Base-by-base conservation (phyloP, 2,113 vertebrate genomes). In the Crypturellus undulatus region DNA sequence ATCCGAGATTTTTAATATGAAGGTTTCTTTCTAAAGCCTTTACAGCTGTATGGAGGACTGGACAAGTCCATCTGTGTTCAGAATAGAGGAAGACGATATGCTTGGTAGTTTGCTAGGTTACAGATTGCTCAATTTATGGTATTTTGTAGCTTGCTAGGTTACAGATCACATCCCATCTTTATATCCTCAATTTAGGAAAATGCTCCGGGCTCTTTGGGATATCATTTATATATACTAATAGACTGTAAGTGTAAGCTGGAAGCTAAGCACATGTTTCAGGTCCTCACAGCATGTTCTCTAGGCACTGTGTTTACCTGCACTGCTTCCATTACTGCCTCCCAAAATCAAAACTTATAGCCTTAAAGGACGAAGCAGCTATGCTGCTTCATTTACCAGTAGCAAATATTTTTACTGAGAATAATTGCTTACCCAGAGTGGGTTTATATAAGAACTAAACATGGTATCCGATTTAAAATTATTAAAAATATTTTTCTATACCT, bases 381-480 rank as follows among this genome's bases (percentile, higher is more conserved):
- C 72, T 86, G 69, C 38, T 82, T 87, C 67, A 52, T 79, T 88
- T 87, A 49, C n/a, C 36, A 34, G 49, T 9, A 84, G 40, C 62
- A 90, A 16, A 71, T 81, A 84, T 79, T 93, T 75, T 90, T 72
- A 38, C 88, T 38, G 72, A 79, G 58, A 84, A 56, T 24, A 79
- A 78, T 45, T 81, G 52, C 52, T 95, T 92, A 79, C 25, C 25
- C 40, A 76, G 51, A 36, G 18, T 68, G 90, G 79, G 70, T 80
- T 93, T 92, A 65, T 89, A 40, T 69, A 76, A 81, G 88, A 90
- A 84, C 59, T 92, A 90, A 94, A 81, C 47, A 42, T 1, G 6
- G 21, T 45, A 82, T 77, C 87, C 85, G 56, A 87, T 89, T 40
- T 89, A 89, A 80, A 86, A 88, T 72, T 84, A 89, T 94, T 96